Evolutionary conservation across 92 coral and sea anemone genomes (phyloP).

Genomic region (Epizoanthus scotinus): DNA sequence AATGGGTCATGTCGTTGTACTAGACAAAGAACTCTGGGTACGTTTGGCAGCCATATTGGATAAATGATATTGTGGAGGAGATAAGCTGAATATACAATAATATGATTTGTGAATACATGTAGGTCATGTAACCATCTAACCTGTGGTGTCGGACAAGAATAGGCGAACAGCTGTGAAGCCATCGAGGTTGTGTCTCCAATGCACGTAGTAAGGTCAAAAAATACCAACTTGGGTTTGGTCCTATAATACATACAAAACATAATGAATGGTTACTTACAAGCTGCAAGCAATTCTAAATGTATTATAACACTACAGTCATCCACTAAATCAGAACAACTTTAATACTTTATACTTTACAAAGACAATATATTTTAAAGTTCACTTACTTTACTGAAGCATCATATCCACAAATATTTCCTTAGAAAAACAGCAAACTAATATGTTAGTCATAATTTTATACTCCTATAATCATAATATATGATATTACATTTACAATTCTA

Average conservation of each 20-base stretch:
- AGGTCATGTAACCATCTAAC: conserved; percentile 30
- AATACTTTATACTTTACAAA: too few species aligned
- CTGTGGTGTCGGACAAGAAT: conserved; percentile 98
- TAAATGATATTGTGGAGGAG: too few species aligned
- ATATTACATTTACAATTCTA: too few species aligned
- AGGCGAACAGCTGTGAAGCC: conserved; percentile 63
- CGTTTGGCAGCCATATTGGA: too few species aligned
- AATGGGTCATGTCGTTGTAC: too few species aligned
- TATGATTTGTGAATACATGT: not conserved
- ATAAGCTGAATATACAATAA: too few species aligned
- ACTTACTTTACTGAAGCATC: conserved; percentile 62
- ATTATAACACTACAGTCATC: too few species aligned
- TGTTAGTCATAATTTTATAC: too few species aligned
- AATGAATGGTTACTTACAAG: not conserved
- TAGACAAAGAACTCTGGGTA: too few species aligned
- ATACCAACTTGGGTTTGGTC: conserved; percentile 86
- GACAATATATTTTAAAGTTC: not conserved
- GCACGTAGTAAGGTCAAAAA: conserved; percentile 93
- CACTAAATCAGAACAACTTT: too few species aligned
- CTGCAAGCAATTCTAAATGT: too few species aligned
- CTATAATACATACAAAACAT: conserved; percentile 40
- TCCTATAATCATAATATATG: too few species aligned
- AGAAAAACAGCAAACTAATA: not conserved
- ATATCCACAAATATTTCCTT: conserved; percentile 92
- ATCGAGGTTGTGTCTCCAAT: conserved; percentile 45